phyloP scores from a whole-genome alignment of 2,113 vertebrate genomes.

The Trichomycterus rosablanca region DNA sequence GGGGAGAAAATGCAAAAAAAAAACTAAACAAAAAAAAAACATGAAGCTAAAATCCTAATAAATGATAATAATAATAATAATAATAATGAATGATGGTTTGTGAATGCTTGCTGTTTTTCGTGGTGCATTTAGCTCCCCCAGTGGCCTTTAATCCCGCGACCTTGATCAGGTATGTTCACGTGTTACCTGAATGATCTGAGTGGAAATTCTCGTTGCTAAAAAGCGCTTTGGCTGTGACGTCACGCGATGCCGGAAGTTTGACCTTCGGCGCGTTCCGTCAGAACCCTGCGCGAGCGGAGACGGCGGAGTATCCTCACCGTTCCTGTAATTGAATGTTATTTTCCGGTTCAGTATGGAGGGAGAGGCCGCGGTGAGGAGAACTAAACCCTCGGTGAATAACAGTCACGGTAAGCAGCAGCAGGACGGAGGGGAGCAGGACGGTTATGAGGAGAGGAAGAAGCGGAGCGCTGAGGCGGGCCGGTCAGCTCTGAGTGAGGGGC shows the following conservation, averaged over 20 bases:
- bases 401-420: neutral
- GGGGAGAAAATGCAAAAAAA: too few relatives aligned
- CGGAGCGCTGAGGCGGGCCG: conserved; percentile 59
- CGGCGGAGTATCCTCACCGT: too few relatives aligned
- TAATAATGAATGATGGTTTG: too few relatives aligned
- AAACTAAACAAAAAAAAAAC: too few relatives aligned
- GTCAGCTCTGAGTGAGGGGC: conserved; percentile 59
- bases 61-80: too few relatives aligned
- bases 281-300: conserved; percentile 32
- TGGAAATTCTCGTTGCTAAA: too few relatives aligned
- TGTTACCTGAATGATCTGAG: too few relatives aligned
- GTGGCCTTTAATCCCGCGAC: too few relatives aligned
- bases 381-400: conserved; percentile 16
- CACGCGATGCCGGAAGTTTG: conserved; percentile 50
- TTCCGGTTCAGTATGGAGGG: conserved; percentile 62
- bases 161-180: too few relatives aligned
- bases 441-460: conserved; percentile 56
- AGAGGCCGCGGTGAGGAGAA: conserved; percentile 64
- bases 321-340: neutral
- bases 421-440: conserved; percentile 43
- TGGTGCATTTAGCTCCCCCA: too few relatives aligned
- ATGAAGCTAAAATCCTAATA: too few relatives aligned
- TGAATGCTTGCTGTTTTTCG: too few relatives aligned
- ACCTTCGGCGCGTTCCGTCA: conserved; percentile 57
- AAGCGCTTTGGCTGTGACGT: neutral